Percentiles rank a stretch among this genome's conserved stretches.
phyloP scores from a whole-genome alignment of 1,140 invertebrate species.

The Monochamus saltuarius region DNA sequence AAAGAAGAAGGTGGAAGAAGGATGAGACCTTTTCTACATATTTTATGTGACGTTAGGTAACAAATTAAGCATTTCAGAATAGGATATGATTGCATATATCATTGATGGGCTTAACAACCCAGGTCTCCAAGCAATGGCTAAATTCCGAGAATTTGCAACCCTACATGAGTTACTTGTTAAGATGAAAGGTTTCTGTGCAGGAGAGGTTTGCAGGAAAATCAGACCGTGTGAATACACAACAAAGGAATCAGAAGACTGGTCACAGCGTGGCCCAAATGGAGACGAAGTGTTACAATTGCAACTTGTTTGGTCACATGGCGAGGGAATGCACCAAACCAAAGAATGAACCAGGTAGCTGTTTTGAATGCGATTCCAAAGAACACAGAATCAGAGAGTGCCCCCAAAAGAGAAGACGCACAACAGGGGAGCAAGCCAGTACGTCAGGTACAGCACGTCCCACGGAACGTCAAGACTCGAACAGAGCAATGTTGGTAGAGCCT shows the following conservation, averaged over 20 bases:
- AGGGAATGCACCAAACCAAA: conserved; percentile 15
- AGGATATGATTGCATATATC: conserved; percentile 39
- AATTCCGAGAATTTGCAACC: background rate
- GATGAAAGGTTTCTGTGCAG: conserved; percentile 18
- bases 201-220: no score
- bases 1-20: conserved; percentile 34
- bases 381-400: no score
- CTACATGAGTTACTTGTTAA: conserved; percentile 16
- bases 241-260: background rate
- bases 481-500: background rate
- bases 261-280: no score
- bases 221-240: no score
- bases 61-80: conserved; percentile 27
- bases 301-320: conserved; percentile 9
- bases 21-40: conserved; percentile 35
- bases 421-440: no score
- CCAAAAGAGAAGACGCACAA: no score
- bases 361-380: conserved; percentile 18
- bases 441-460: no score
- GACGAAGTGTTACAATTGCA: conserved; percentile 19
- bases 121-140: conserved; percentile 14
- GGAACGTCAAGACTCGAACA: background rate
- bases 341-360: conserved; percentile 11
- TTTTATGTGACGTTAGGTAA: conserved; percentile 41
- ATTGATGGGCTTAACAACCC: conserved; percentile 40